Base-by-base conservation (phyloP, 35 echinoderm and acorn worm species). In the Amphiura filiformis region DNA sequence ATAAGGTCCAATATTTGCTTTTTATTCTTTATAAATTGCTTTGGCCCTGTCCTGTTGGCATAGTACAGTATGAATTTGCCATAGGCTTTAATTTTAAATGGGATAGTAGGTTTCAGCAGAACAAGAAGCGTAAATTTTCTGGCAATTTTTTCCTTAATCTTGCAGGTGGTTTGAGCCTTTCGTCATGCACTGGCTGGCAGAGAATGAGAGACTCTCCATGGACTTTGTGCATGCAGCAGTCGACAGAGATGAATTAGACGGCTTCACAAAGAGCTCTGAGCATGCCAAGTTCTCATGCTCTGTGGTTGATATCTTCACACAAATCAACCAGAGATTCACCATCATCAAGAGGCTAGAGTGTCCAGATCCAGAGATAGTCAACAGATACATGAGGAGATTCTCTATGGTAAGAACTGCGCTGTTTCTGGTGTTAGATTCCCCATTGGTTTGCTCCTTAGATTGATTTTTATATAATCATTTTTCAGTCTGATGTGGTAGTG, bases 151-250 rank as follows among this genome's bases (percentile, higher is more conserved):
- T 17, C 41, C 41, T 17, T 47, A 47, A 47, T 52, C 56, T 64
- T 77, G 36, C 41, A 98, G 96, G n/a, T 98, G 96, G 96, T 98
- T 98, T 88, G 93, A 98, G 87, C 96, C 96, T 22, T 98, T 98
- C 64, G 96, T 94, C 5, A 91, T 98, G 93, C 96, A 98, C 56
- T 98, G 96, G 92, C 85, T 98, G 83, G 88, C 87, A 26, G 96
- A 98, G 76, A 94, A 98, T 34, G 96, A 94, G 75, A 87, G 91
- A 39, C 85, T 98, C 1, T 98, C 96, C 41, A 98, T 98, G 92
- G 96, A 97, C 36, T 99, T 95, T 39, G 87, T 99, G 5, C 93
- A 95, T 34, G 93, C 87, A 34, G 96, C 96, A 39, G 79, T 99
- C 33, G 93, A 95, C 15, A 38, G 93, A 61, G 96, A 99, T 76